Evolutionary conservation across 1,140 invertebrate species (phyloP), one percentile per base, ranked within the genome.

Genomic region (Conopomorpha cramerella): DNA sequence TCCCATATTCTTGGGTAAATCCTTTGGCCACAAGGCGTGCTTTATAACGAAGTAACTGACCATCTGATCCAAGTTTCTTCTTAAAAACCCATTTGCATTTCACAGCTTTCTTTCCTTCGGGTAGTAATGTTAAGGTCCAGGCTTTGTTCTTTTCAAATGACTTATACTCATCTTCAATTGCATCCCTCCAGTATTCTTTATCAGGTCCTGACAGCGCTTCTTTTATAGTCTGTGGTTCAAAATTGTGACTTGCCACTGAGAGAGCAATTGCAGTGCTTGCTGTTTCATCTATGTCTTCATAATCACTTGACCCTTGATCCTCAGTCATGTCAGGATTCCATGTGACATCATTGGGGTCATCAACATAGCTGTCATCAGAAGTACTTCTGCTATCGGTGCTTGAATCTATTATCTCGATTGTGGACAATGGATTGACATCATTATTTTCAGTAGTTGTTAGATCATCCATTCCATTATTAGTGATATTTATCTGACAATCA

Each of bases 21-120:
- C 67, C 56, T 42, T 49, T 48, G 14, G 51, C 62, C 25, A 77
- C 64, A 30, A 78, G 47, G 28, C 72, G 32, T 18, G 78, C 64
- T 38, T 72, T 77, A 35, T 51, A 62, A 37, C 40, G 38, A 8
- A 46, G 45, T 16, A 49, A 36, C 1, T 50, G 28, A 30, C 46
- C 48, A 12, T 13, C 14, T 4, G 30, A 2, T 13, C 14, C 30
- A 3, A 2, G 6, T 10, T 74, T 72, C 6, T 38, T 38, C 39
- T 46, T 49, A 34, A 52, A 63, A 16, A 72, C 51, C 61, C 55
- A 66, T 51, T 61, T 62, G 26, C 30, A 38, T 16, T 36, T 36
- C 18, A 67, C 44, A 14, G 44, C 19, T 17, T 49, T 52, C 30
- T 40, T 36, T 7, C 36, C 35, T 38, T 40, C 34, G n/a, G 43